Evolutionary conservation across 2,797 vertebrate species (phyloP).

Genomic region (Chelmon rostratus): DNA sequence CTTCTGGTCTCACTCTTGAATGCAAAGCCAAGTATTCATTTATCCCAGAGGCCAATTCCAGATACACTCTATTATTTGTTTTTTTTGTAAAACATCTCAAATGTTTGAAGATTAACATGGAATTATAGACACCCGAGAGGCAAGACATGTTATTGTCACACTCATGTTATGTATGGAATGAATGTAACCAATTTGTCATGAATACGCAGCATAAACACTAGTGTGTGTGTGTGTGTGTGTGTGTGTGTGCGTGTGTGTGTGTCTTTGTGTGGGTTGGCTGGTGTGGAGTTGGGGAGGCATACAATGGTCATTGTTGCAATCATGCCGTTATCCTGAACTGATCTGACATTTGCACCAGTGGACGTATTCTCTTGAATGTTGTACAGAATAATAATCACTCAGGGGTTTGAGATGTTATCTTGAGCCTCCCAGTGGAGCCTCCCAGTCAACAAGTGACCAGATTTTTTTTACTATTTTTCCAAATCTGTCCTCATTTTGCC

Average conservation of each 20-base stretch:
- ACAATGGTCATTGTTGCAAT: conserved; percentile 72
- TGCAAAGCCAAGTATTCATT: conserved; percentile 2
- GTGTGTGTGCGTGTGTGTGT: conserved; percentile 20
- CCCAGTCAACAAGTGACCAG: conserved; percentile 34
- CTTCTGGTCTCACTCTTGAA: not conserved
- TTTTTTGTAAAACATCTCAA: conserved; percentile 2
- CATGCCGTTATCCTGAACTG: conserved; percentile 53
- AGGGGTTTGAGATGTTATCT: conserved; percentile 63
- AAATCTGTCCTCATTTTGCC: conserved; percentile 10
- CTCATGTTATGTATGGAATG: not conserved
- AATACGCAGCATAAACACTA: conserved; percentile 21
- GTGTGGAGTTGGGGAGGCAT: conserved; percentile 4
- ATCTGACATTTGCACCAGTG: conserved; percentile 67
- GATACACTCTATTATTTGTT: not conserved
- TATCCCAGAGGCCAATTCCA: not conserved
- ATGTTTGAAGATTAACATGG: not conserved
- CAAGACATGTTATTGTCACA: not conserved
- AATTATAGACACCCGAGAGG: not conserved
- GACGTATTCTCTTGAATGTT: conserved; percentile 52
- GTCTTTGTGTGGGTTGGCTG: no score
- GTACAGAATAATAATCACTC: conserved; percentile 60
- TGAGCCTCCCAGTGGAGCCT: conserved; percentile 30
- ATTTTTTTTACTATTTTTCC: conserved; percentile 39
- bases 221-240: conserved; percentile 13
- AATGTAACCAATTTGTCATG: not conserved